Conservation (phyloP, 2,888 invertebrate species). For the Ochropacha duplaris region DNA sequence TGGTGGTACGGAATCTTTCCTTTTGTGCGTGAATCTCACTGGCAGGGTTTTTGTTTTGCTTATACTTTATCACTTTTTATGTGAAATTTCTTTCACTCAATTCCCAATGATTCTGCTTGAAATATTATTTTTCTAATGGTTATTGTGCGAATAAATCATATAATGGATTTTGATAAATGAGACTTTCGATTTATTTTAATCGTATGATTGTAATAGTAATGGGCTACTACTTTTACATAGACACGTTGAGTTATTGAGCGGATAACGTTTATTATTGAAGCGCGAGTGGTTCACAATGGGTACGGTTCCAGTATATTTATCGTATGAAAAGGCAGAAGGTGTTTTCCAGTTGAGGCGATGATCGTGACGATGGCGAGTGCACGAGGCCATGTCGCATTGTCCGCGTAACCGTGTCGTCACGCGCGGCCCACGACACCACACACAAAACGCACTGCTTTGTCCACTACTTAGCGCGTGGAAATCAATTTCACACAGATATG, state of each 20-base stretch:
- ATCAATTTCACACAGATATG: conserved; percentile 69
- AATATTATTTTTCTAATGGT: background rate
- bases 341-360: conserved; percentile 24
- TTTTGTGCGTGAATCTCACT: too few relatives aligned
- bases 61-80: background rate
- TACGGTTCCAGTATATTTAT: conserved; percentile 16
- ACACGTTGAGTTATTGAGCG: background rate
- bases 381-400: conserved; percentile 64
- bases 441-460: conserved; percentile 57
- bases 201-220: background rate
- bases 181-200: background rate
- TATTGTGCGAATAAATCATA: background rate
- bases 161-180: background rate
- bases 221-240: too few relatives aligned
- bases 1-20: too few relatives aligned
- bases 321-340: conserved; percentile 29
- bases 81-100: too few relatives aligned
- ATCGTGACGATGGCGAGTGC: conserved; percentile 56
- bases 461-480: conserved; percentile 51
- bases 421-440: conserved; percentile 40
- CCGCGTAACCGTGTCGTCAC: conserved; percentile 58
- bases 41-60: too few relatives aligned
- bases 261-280: conserved; percentile 9
- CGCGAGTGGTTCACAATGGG: conserved; percentile 24
- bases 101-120: too few relatives aligned